Conservation (phyloP, 2,888 invertebrate genomes). For the Muschampia plurimacula region DNA sequence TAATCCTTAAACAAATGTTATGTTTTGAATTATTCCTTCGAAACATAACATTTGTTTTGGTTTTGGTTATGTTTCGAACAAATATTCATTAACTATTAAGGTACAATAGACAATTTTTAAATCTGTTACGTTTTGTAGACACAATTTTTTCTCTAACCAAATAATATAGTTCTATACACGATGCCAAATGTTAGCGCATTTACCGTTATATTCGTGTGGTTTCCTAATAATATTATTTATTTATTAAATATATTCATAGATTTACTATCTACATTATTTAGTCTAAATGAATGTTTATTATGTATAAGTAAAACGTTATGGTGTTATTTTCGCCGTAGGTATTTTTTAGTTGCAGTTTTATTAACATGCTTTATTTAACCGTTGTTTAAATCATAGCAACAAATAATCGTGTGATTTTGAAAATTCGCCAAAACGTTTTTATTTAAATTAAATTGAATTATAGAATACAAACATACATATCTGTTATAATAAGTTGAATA, state of each 20-base stretch:
- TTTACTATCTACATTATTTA: slow-evolving; percentile 44
- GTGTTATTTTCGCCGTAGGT: slow-evolving; percentile 45
- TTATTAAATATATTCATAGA: slow-evolving; percentile 43
- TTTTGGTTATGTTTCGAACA: slow-evolving; percentile 25
- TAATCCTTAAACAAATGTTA: slow-evolving; percentile 15
- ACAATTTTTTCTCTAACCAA: slow-evolving; percentile 43
- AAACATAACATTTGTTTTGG: no score
- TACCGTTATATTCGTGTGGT: slow-evolving; percentile 51
- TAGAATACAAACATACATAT: slow-evolving; percentile 66
- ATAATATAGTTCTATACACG: slow-evolving; percentile 45
- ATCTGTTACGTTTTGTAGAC: slow-evolving; percentile 46
- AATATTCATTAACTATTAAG: slow-evolving; percentile 27
- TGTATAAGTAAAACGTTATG: slow-evolving; percentile 46
- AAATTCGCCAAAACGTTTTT: slow-evolving; percentile 53
- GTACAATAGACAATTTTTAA: slow-evolving; percentile 47
- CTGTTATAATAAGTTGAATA: slow-evolving; percentile 76
- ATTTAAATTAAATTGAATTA: slow-evolving; percentile 43
- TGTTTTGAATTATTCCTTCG: no score
- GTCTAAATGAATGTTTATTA: slow-evolving; percentile 42
- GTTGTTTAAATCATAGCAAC: slow-evolving; percentile 29
- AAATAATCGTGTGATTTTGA: slow-evolving; percentile 37
- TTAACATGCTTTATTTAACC: slow-evolving; percentile 11
- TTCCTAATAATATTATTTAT: slow-evolving; percentile 49
- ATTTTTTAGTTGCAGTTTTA: not conserved
- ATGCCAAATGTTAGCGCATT: slow-evolving; percentile 72